Conservation (phyloP, 2,113 vertebrate species). For the Austrofundulus limnaeus region DNA sequence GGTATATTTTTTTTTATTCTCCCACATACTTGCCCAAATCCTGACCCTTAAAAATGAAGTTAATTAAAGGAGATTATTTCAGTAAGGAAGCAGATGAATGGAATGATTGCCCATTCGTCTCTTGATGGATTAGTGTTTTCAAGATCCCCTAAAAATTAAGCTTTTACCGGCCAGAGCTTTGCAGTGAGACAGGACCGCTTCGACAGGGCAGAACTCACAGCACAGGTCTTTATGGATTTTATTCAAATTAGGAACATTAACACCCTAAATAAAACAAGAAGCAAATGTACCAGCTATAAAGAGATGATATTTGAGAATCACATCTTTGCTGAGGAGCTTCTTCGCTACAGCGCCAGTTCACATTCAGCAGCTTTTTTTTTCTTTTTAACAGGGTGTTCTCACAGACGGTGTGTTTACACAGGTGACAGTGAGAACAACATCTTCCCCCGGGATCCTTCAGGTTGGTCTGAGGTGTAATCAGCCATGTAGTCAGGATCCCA, state of each 20-base stretch:
- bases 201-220: neutral
- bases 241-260: neutral
- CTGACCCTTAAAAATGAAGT: constrained; percentile 33
- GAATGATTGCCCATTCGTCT: constrained; percentile 32
- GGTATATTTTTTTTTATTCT: neutral
- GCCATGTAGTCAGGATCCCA: constrained; percentile 42
- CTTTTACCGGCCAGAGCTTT: constrained; percentile 5
- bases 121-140: constrained; percentile 27
- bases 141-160: constrained; percentile 1
- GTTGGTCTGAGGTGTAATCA: constrained; percentile 53
- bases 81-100: constrained; percentile 12
- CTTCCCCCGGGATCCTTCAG: constrained; percentile 33
- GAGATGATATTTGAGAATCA: neutral
- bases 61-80: constrained; percentile 42
- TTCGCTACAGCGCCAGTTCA: constrained; percentile 1
- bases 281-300: neutral
- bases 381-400: constrained; percentile 17
- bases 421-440: constrained; percentile 29
- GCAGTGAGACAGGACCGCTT: neutral
- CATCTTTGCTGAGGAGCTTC: neutral
- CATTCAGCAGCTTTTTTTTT: constrained; percentile 20
- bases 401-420: constrained; percentile 1
- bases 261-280: neutral
- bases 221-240: neutral
- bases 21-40: constrained; percentile 14